Evolutionary conservation across 2,888 invertebrate species (phyloP).

Genomic region (Drosophila nr. medialis): DNA sequence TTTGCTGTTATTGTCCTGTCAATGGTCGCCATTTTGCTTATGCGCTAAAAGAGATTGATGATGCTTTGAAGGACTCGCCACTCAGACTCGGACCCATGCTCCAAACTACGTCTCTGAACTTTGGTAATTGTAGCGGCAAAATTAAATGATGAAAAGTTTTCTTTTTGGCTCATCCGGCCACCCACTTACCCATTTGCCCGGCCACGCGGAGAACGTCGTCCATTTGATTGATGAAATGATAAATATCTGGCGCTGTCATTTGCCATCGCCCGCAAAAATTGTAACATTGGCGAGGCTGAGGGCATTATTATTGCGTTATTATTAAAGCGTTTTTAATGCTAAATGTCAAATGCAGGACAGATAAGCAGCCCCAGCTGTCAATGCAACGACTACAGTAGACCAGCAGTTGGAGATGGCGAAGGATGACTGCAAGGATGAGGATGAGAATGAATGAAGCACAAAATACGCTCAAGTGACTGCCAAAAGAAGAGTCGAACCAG

Average conservation of each 20-base stretch:
- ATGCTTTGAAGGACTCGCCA: slow-evolving; percentile 71
- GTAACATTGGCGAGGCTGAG: slow-evolving; percentile 53
- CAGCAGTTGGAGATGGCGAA: background rate
- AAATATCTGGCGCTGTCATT: slow-evolving; percentile 70
- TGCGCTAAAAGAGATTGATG: slow-evolving; percentile 77
- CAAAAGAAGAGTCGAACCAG: slow-evolving; percentile 37
- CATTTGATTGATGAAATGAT: slow-evolving; percentile 81
- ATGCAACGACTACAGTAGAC: slow-evolving; percentile 49
- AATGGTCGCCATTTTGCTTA: slow-evolving; percentile 70
- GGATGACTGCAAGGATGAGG: background rate
- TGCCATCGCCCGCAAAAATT: slow-evolving; percentile 45
- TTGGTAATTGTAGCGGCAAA: slow-evolving; percentile 71
- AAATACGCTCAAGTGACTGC: slow-evolving; percentile 50
- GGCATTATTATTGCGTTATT: slow-evolving; percentile 79
- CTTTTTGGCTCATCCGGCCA: slow-evolving; percentile 29
- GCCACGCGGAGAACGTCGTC: slow-evolving; percentile 32
- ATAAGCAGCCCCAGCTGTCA: slow-evolving; percentile 79
- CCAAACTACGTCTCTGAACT: slow-evolving; percentile 30
- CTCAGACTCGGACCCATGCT: slow-evolving; percentile 1
- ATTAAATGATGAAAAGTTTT: slow-evolving; percentile 79
- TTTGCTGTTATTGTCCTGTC: slow-evolving; percentile 51
- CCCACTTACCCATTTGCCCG: background rate
- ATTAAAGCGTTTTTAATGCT: slow-evolving; percentile 81
- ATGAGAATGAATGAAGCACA: slow-evolving; percentile 28
- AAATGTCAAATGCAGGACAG: slow-evolving; percentile 81